phyloP scores from a whole-genome alignment of 2,113 vertebrate species.

The Uria lomvia region DNA sequence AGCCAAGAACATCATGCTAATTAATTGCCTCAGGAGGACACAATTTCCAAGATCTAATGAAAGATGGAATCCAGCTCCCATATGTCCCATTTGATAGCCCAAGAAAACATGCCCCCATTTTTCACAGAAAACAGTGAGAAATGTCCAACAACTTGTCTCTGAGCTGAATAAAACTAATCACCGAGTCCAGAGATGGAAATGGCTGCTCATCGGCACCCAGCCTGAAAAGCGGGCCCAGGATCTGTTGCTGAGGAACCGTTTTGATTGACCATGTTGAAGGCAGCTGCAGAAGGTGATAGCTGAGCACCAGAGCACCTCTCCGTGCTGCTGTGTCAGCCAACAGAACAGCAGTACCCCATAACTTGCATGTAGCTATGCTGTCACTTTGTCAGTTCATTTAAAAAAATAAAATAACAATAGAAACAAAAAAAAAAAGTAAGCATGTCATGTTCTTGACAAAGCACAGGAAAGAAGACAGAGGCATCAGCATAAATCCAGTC shows the following conservation, averaged over 20 bases:
- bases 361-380: neutral
- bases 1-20: slow-evolving; percentile 38
- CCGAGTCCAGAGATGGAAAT: neutral
- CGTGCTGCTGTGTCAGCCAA: neutral
- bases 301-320: neutral
- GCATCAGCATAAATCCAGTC: neutral
- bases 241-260: neutral
- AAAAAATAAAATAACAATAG: neutral
- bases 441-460: neutral
- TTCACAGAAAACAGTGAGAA: slow-evolving; percentile 15
- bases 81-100: slow-evolving; percentile 20
- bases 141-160: neutral
- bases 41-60: slow-evolving; percentile 27
- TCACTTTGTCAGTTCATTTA: neutral
- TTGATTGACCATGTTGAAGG: neutral
- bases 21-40: slow-evolving; percentile 38
- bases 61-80: slow-evolving; percentile 6
- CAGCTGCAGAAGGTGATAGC: neutral
- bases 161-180: neutral
- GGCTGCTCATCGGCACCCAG: neutral
- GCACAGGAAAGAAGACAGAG: neutral
- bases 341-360: neutral
- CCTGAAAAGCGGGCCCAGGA: neutral
- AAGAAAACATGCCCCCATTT: neutral
- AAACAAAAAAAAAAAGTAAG: neutral